phyloP scores from a whole-genome alignment of 2,113 vertebrate species.

The Notiomystis cincta region DNA sequence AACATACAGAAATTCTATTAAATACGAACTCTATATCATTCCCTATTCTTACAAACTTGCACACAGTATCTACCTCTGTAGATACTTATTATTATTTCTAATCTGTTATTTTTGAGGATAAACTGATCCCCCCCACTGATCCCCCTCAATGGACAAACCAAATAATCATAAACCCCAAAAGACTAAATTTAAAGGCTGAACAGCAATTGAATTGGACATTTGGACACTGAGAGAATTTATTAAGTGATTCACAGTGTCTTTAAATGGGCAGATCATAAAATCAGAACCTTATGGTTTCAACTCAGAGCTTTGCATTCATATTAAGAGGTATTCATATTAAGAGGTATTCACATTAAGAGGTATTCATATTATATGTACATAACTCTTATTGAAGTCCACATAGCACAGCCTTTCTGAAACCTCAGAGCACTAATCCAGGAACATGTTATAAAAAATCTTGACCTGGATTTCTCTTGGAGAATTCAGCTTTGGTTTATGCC shows the following conservation, averaged over 20 bases:
- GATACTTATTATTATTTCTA: neutral
- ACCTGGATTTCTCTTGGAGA: neutral
- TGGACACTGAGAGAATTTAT: neutral
- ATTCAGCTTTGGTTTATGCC: neutral
- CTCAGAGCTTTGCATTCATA: neutral
- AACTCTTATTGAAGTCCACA: neutral
- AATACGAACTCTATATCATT: neutral
- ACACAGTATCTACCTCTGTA: neutral
- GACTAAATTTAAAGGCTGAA: neutral
- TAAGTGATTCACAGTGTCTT: neutral
- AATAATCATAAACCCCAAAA: neutral
- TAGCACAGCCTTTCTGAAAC: neutral
- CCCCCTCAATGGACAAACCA: neutral
- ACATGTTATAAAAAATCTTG: neutral
- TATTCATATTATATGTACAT: neutral
- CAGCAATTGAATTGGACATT: neutral
- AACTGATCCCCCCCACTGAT: neutral
- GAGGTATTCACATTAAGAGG: neutral
- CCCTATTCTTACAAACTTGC: neutral
- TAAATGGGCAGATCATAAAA: neutral
- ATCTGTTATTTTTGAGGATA: neutral
- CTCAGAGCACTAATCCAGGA: neutral
- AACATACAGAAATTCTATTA: neutral
- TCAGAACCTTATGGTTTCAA: neutral
- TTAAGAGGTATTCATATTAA: neutral